Evolutionary conservation across 2,888 invertebrate species (phyloP), one percentile per base, ranked within the genome.

Genomic region (Sinohyriopsis cumingii): DNA sequence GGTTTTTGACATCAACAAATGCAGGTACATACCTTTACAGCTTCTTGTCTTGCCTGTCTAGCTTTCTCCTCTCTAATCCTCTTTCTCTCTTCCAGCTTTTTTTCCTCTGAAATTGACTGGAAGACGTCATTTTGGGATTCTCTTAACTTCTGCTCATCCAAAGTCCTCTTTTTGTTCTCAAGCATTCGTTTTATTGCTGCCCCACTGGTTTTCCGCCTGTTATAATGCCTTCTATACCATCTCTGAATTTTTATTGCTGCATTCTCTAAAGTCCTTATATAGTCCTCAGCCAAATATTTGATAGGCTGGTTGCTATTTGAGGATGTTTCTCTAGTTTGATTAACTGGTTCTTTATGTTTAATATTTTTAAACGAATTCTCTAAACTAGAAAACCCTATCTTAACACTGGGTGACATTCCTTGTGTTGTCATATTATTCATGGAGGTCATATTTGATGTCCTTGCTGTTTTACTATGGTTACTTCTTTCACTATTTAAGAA

Each of bases 291-390:
- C 19, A 80, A 65, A 53, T 79, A 80, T 68, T 81, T 82, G 19
- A 65, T 67, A 61, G 63, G 66, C 19, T 71, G 75, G 22, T 62
- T 59, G 54, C 55, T 25, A 55, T 56, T 69, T 22, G 67, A 57
- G 6, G 61, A 65, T 9, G 67, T 67, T 73, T 72, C 79, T 69
- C 79, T 73, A 45, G 87, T 86, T 71, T 88, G 86, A 76, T 89
- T 89, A 7, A 89, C 85, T 4, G 89, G 89, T 18, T 84, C 86
- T 76, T 89, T 89, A 67, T 85, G 88, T 76, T 87, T 88, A 57
- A 89, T 88, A 76, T 89, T 89, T 76, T 88, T 88, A 72, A 86
- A 88, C 2, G 88, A 87, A 67, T 89, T 89, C 76, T 89, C 87
- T 73, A 89, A 81, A 69, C 82, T 84, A 7, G 84, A 84, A 45